phyloP scores from a whole-genome alignment of 2,113 vertebrate genomes.

The Morone chrysops region DNA sequence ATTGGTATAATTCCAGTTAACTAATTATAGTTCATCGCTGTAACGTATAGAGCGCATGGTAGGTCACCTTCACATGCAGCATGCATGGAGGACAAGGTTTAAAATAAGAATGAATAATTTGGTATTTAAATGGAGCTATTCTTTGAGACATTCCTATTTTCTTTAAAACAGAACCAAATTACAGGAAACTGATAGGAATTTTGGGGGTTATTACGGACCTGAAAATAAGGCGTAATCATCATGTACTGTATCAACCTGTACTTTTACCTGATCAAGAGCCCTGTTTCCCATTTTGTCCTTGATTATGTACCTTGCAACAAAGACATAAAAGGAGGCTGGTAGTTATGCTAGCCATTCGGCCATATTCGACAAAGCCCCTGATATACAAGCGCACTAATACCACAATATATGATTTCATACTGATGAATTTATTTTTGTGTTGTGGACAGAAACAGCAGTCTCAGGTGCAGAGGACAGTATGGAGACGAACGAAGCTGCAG shows the following conservation, averaged over 20 bases:
- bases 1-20: too few relatives aligned
- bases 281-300: neutral
- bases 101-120: neutral
- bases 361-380: neutral
- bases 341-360: constrained; percentile 6
- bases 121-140: neutral
- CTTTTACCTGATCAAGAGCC: neutral
- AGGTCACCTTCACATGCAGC: neutral
- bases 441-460: constrained; percentile 75
- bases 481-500: constrained; percentile 85
- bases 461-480: constrained; percentile 85
- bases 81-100: neutral
- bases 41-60: too few relatives aligned
- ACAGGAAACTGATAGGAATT: neutral
- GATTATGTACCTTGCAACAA: neutral
- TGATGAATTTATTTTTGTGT: constrained; percentile 25
- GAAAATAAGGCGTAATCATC: neutral
- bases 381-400: neutral
- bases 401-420: constrained; percentile 8
- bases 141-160: neutral
- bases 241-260: neutral
- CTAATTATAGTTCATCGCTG: too few relatives aligned
- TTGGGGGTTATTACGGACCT: neutral
- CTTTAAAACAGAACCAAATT: neutral
- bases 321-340: neutral